Evolutionary conservation across 2,113 vertebrate species (phyloP).

Genomic region (Lethenteron camtschaticum): DNA sequence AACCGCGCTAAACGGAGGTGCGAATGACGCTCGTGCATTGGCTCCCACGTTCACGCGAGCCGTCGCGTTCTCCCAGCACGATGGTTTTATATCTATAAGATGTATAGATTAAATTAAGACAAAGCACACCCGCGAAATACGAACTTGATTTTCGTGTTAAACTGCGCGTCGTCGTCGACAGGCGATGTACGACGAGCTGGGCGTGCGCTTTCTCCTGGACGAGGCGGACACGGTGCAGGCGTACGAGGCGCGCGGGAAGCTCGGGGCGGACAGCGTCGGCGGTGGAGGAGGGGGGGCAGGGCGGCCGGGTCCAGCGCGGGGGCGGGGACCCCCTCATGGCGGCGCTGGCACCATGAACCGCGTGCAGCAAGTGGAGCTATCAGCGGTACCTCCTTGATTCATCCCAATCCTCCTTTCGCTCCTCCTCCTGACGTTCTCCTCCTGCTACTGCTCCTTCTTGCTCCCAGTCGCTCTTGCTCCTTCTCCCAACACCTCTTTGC

Average conservation of each 20-base stretch:
- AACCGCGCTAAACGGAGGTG: too few species aligned
- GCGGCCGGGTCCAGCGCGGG: neutral
- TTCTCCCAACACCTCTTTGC: neutral
- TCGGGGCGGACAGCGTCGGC: slow-evolving; percentile 25
- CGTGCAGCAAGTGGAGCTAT: slow-evolving; percentile 81
- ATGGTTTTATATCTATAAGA: too few species aligned
- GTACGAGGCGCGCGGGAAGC: slow-evolving; percentile 63
- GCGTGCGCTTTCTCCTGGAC: slow-evolving; percentile 63
- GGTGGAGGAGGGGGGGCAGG: slow-evolving; percentile 19
- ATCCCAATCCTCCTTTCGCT: neutral
- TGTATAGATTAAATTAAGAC: too few species aligned
- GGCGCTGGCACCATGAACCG: slow-evolving; percentile 46
- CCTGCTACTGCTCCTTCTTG: neutral
- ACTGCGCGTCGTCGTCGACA: slow-evolving; percentile 14
- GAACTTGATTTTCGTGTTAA: too few species aligned
- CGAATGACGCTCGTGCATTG: too few species aligned
- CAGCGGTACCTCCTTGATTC: slow-evolving; percentile 35
- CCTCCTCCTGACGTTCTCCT: neutral
- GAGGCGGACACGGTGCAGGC: slow-evolving; percentile 65
- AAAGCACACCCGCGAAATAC: too few species aligned
- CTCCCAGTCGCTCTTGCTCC: neutral
- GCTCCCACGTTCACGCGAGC: too few species aligned
- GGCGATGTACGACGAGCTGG: slow-evolving; percentile 51
- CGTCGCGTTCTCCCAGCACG: too few species aligned
- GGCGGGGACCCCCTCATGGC: slow-evolving; percentile 55